Percentiles rank a stretch among this genome's conserved stretches.
phyloP scores from a whole-genome alignment of 2,797 vertebrate species.

The Amazona finschi region DNA sequence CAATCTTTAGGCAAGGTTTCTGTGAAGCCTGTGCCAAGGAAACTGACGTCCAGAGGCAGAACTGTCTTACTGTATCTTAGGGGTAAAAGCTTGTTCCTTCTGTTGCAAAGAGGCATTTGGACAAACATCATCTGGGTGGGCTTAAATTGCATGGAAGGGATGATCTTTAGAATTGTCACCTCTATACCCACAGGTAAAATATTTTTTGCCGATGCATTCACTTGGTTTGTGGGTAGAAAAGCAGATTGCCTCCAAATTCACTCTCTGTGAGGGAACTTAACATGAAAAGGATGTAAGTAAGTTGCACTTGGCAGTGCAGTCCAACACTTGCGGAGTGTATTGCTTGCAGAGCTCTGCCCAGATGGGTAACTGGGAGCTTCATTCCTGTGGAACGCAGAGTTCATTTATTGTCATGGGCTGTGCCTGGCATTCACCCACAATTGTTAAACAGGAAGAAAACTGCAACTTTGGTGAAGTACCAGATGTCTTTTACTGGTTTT shows the following conservation, averaged over 20 bases:
- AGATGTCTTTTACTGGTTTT: neutral
- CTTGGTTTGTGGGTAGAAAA: neutral
- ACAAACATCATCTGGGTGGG: neutral
- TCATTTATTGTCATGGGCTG: neutral
- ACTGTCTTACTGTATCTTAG: neutral
- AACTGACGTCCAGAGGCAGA: neutral
- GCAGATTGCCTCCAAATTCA: neutral
- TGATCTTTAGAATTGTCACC: neutral
- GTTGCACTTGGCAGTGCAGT: neutral
- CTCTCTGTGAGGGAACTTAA: neutral
- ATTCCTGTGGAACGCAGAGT: neutral
- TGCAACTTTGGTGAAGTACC: neutral
- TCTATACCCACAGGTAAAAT: neutral
- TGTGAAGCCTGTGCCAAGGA: neutral
- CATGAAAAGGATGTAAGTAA: neutral
- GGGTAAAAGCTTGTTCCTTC: neutral
- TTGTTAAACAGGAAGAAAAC: neutral
- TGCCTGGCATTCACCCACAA: neutral
- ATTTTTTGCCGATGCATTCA: neutral
- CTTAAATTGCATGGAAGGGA: neutral
- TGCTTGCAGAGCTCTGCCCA: neutral
- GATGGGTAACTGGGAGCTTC: neutral
- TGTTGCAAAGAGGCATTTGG: neutral
- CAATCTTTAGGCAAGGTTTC: neutral
- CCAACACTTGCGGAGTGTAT: neutral